Conservation (phyloP, 2,797 vertebrate species). For the Carduelis carduelis region DNA sequence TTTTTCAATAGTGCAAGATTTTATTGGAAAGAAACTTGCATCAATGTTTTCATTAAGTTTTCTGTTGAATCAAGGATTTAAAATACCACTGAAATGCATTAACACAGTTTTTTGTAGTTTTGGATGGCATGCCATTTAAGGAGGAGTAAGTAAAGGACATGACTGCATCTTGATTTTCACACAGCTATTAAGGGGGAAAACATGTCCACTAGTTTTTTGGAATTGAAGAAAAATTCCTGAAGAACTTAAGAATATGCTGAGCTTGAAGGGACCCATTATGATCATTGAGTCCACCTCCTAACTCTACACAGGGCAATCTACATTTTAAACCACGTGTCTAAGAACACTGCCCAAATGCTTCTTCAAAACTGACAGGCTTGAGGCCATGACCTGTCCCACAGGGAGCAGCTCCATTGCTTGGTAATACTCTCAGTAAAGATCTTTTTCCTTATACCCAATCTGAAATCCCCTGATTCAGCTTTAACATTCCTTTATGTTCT, state of each 20-base stretch:
- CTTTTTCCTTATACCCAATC: background rate
- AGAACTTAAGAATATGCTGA: background rate
- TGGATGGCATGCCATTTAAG: background rate
- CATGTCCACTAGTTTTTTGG: background rate
- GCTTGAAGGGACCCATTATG: fast-evolving
- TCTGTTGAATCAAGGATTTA: background rate
- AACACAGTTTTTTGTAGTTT: background rate
- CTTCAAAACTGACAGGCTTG: background rate
- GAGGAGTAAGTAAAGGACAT: background rate
- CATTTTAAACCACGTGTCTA: background rate
- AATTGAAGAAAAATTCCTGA: background rate
- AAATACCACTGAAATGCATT: background rate
- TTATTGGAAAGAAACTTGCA: background rate
- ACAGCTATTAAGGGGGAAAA: background rate
- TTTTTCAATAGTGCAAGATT: background rate
- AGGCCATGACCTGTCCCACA: background rate
- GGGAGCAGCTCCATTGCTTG: background rate
- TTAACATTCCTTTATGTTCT: background rate
- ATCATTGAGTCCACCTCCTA: background rate
- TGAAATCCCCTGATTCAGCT: background rate
- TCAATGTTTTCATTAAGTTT: background rate
- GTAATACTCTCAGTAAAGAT: background rate
- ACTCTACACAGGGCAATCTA: background rate
- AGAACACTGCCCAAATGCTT: background rate
- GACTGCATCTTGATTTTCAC: background rate